phyloP scores from a whole-genome alignment of 1,140 invertebrate species.

The Thaumetopoea pityocampa region DNA sequence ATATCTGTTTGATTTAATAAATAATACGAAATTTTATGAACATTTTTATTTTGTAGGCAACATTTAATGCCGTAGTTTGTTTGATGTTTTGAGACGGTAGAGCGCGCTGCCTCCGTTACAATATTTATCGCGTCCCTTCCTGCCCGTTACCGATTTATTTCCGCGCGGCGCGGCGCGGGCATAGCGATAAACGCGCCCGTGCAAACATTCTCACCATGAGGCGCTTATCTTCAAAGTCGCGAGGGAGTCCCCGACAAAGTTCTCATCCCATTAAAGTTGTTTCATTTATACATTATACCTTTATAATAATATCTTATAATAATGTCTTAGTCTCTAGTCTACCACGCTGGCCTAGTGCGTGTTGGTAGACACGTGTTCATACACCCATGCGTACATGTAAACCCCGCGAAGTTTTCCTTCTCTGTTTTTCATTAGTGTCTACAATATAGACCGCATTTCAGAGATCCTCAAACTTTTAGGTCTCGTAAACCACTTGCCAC shows the following conservation, averaged over 20 bases:
- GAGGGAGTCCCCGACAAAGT: slow-evolving; percentile 39
- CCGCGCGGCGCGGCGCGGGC: slow-evolving; percentile 47
- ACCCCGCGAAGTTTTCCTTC: not conserved
- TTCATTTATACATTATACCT: not conserved
- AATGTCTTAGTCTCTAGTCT: too few relatives aligned
- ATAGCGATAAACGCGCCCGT: slow-evolving; percentile 49
- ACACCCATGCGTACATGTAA: too few relatives aligned
- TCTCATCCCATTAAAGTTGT: slow-evolving; percentile 7
- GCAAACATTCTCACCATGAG: slow-evolving; percentile 59
- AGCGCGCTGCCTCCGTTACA: too few relatives aligned
- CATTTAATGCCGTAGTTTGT: slow-evolving; percentile 3
- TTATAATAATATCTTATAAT: slow-evolving; percentile 4
- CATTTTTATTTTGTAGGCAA: too few relatives aligned
- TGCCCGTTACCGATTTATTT: slow-evolving; percentile 60
- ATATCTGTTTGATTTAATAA: too few relatives aligned
- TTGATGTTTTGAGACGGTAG: too few relatives aligned
- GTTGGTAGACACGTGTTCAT: too few relatives aligned
- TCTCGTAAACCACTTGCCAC: too few relatives aligned
- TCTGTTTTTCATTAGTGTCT: slow-evolving; percentile 1
- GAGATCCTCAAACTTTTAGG: too few relatives aligned
- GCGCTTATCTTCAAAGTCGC: slow-evolving; percentile 44
- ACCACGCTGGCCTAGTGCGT: too few relatives aligned
- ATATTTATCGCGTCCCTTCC: slow-evolving; percentile 67
- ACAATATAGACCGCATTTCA: too few relatives aligned
- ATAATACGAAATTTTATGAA: too few relatives aligned